Base-by-base conservation (phyloP, 2,797 vertebrate species). In the Ctenosaura bakeri region DNA sequence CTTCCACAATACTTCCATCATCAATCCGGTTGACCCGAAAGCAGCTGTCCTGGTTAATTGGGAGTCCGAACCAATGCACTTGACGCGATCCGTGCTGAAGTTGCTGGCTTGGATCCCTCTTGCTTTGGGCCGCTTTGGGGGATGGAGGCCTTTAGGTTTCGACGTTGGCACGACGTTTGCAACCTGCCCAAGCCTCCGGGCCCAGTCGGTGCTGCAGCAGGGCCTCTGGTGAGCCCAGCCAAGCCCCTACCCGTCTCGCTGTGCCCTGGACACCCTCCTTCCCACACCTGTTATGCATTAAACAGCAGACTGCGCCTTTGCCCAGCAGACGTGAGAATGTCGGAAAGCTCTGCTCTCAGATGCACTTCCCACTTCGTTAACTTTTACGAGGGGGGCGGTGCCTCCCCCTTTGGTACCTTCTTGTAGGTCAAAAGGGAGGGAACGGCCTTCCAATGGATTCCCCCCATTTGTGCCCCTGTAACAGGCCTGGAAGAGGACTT, bases 221-320 rank as follows among this genome's bases (percentile, higher is more conserved):
- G 69, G 56, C n/a, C 73, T 35, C 0, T 6, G 86, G 12, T 22
- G 74, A 32, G 52, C 3, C 6, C 73, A 38, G 85, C 35, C 74
- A 38, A 14, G 80, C 6, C 16, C 46, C 82, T 82, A 0, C 1
- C 62, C 88, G 64, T 1, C 81, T 56, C 88, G 5, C 3, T 88
- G 89, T 66, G 56, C 71, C 93, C 93, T 89, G 77, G 4, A 64
- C 85, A 92, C 71, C 46, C 91, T 85, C 64, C 89, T 76, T 79
- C 87, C 91, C 88, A 79, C 94, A 93, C 93, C 95, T 95, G 94
- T 46, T 94, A 82, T 84, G 26, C 87, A 91, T 96, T 95, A 94
- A 94, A 89, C 26, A 29, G 0, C 0, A 88, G 8, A 32, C 20
- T 62, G 52, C 90, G 74, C 42, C 4, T 94, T 94, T 64, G 83